Percentiles rank a stretch among this genome's conserved stretches.
Conservation (phyloP, 1,140 invertebrate genomes). For the Drosophila sechellia region DNA sequence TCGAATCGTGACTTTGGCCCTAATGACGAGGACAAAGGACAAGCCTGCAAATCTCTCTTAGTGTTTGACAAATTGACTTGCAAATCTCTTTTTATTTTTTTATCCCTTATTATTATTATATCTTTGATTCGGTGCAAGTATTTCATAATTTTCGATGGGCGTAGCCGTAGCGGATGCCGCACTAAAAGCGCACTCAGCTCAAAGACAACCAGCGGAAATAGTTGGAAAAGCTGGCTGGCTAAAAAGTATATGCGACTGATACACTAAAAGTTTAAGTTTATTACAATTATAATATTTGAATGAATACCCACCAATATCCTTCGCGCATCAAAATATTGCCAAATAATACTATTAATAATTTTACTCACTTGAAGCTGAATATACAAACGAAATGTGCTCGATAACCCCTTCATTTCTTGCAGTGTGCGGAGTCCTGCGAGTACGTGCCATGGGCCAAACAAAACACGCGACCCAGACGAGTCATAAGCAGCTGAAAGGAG, state of each 20-base stretch:
- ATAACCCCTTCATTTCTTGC: not conserved
- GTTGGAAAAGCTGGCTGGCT: conserved; percentile 37
- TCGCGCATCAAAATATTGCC: too few relatives aligned
- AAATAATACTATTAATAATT: too few relatives aligned
- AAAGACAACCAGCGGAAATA: conserved; percentile 77
- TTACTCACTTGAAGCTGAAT: too few relatives aligned
- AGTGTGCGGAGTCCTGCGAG: conserved; percentile 39
- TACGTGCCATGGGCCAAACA: conserved; percentile 69
- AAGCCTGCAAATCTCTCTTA: conserved; percentile 42
- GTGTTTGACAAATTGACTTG: conserved; percentile 77
- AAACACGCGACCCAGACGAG: conserved; percentile 73
- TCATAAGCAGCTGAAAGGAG: conserved; percentile 64
- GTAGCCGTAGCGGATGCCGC: conserved; percentile 62
- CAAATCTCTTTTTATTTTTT: conserved; percentile 56
- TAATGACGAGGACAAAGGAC: conserved; percentile 63
- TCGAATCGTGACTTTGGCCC: conserved; percentile 78
- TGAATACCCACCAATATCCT: too few relatives aligned
- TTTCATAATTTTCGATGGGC: conserved; percentile 64
- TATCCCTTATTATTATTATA: conserved; percentile 28
- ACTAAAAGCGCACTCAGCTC: conserved; percentile 79
- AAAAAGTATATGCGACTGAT: conserved; percentile 2
- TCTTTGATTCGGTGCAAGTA: conserved; percentile 45
- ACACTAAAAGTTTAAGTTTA: conserved; percentile 2
- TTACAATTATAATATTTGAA: too few relatives aligned
- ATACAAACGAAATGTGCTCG: not conserved